phyloP scores from a whole-genome alignment of 2,888 invertebrate species.

The Orthonychiurus folsomi region DNA sequence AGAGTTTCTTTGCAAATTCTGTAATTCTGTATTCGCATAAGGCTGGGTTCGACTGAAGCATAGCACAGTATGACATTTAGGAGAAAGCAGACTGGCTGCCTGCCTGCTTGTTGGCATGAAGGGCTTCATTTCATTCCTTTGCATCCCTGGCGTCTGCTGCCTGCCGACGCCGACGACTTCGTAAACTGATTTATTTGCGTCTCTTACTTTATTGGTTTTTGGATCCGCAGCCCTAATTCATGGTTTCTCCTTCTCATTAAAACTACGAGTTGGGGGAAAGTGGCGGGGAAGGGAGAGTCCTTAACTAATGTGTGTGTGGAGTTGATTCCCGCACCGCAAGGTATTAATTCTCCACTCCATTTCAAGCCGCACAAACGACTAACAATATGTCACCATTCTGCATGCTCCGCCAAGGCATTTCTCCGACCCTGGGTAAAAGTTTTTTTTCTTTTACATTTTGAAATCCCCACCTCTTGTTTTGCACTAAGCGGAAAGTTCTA shows the following conservation, averaged over 20 bases:
- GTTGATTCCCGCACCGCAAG: background rate
- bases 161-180: background rate
- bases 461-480: no score
- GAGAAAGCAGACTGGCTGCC: no score
- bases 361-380: background rate
- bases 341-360: background rate
- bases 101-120: no score
- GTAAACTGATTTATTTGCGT: background rate
- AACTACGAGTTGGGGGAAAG: background rate
- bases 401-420: no score
- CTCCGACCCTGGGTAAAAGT: no score
- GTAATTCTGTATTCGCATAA: no score
- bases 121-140: background rate
- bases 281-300: background rate
- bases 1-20: no score
- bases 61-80: no score
- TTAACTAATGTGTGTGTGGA: background rate
- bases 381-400: background rate
- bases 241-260: conserved; percentile 1
- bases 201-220: background rate
- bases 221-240: background rate
- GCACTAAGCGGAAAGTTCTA: no score
- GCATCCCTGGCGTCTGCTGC: background rate
- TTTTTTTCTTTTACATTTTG: no score
- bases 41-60: no score